Conservation (phyloP, 35 echinoderm and acorn worm genomes). For the Eucidaris tribuloides region DNA sequence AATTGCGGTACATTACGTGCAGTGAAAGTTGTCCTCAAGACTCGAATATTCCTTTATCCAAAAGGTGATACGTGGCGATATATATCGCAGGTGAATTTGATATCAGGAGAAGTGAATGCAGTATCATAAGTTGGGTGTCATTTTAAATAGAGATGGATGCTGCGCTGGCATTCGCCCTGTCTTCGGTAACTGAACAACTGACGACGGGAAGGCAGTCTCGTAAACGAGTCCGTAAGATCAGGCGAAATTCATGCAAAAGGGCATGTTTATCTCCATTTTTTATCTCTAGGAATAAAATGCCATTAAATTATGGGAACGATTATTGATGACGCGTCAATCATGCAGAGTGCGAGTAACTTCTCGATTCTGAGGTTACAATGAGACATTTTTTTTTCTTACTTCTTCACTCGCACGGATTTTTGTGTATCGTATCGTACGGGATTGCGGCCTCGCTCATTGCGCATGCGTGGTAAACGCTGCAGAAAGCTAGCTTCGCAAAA, state of each 20-base stretch:
- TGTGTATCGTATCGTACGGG: too few relatives aligned
- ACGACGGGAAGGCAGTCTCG: background rate
- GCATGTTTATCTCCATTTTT: background rate
- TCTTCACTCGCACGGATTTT: too few relatives aligned
- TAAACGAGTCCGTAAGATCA: background rate
- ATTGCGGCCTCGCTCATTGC: too few relatives aligned
- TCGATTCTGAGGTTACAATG: slow-evolving; percentile 12
- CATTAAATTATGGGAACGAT: slow-evolving; percentile 28
- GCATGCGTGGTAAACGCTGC: too few relatives aligned
- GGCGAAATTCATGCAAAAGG: slow-evolving; percentile 25
- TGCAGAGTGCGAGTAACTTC: slow-evolving; percentile 20
- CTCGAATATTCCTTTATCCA: slow-evolving; percentile 1
- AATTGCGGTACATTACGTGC: too few relatives aligned
- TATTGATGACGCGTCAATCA: slow-evolving; percentile 23
- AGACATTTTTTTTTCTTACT: too few relatives aligned
- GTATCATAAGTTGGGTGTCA: background rate
- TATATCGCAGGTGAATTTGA: background rate
- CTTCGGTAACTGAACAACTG: slow-evolving; percentile 1
- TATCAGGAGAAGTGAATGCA: background rate
- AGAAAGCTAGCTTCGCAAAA: too few relatives aligned
- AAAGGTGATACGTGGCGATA: background rate
- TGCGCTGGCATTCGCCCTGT: background rate
- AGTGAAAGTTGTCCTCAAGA: too few relatives aligned
- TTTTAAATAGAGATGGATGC: slow-evolving; percentile 14
- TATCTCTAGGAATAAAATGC: slow-evolving; percentile 15